These are phyloP conservation scores for Ploceus nigricollis DNA, from an alignment of 2,113 vertebrate species.

Conservation along the genomic window DNA sequence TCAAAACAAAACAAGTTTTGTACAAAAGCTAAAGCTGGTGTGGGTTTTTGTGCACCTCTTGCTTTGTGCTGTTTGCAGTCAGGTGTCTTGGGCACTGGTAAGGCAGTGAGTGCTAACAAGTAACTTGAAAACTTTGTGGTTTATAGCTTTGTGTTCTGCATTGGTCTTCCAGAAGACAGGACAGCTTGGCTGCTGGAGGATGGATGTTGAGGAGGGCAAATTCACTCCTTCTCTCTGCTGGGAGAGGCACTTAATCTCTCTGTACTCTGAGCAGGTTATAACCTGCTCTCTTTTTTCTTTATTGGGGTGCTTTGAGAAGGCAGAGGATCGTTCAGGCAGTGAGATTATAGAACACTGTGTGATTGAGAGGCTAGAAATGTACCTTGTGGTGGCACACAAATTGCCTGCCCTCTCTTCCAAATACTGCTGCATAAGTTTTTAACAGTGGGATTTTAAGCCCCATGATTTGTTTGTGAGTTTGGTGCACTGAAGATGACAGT, in stretches of 20 bases:
- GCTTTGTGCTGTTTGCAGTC: not conserved
- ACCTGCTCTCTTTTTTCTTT: not conserved
- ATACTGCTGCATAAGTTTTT: not conserved
- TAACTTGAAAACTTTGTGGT: not conserved
- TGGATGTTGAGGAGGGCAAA: not conserved
- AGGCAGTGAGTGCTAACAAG: not conserved
- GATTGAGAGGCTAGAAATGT: not conserved
- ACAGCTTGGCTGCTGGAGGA: not conserved
- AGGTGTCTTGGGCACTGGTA: not conserved
- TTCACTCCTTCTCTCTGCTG: not conserved
- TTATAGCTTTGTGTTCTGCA: not conserved
- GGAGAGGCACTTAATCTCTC: not conserved
- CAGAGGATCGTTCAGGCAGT: not conserved
- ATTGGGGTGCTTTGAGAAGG: not conserved
- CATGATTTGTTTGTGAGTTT: rapidly evolving
- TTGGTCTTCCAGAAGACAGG: not conserved
- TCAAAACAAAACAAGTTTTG: not conserved
- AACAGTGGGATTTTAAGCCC: not conserved
- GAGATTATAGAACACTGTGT: not conserved
- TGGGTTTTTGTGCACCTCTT: not conserved
- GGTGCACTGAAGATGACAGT: not conserved
- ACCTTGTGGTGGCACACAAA: not conserved
- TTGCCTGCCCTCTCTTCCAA: not conserved
- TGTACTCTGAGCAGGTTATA: not conserved
- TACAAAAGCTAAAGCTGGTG: not conserved